Evolutionary conservation across 2,113 vertebrate species (phyloP).

Genomic region (Otus sunia): DNA sequence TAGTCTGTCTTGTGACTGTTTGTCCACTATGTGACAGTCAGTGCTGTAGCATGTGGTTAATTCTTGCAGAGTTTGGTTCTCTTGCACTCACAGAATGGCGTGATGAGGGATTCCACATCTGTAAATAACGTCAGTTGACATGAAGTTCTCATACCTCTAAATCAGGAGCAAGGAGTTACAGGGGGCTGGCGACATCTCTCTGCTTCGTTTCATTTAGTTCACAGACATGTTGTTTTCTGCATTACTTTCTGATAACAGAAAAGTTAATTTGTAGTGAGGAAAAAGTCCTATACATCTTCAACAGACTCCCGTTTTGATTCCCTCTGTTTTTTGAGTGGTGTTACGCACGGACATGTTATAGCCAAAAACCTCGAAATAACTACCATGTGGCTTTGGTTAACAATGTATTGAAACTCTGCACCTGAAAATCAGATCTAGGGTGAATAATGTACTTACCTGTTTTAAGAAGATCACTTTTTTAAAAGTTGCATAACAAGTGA

Average conservation of each 20-base stretch:
- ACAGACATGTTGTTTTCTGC: background rate
- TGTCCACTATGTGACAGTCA: background rate
- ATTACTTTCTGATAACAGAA: background rate
- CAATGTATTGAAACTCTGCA: background rate
- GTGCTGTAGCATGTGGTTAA: background rate
- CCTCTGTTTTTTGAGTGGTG: background rate
- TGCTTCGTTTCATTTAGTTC: background rate
- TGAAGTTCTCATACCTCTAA: background rate
- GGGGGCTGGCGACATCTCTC: background rate
- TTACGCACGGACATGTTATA: background rate
- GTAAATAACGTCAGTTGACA: accelerated
- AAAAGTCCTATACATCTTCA: background rate
- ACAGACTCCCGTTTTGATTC: background rate
- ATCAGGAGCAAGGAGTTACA: background rate
- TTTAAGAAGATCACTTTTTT: background rate
- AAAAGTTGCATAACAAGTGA: background rate
- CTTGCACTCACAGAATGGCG: background rate
- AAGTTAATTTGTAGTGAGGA: background rate
- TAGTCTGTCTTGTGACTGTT: background rate
- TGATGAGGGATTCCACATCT: background rate
- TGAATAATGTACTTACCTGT: background rate
- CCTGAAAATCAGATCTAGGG: background rate
- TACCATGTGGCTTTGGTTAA: background rate
- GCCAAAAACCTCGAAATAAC: background rate
- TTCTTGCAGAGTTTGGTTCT: background rate